These are phyloP conservation scores for Montipora capricornis DNA, from an alignment of 64 coral and sea anemone species.

Conservation along the genomic window DNA sequence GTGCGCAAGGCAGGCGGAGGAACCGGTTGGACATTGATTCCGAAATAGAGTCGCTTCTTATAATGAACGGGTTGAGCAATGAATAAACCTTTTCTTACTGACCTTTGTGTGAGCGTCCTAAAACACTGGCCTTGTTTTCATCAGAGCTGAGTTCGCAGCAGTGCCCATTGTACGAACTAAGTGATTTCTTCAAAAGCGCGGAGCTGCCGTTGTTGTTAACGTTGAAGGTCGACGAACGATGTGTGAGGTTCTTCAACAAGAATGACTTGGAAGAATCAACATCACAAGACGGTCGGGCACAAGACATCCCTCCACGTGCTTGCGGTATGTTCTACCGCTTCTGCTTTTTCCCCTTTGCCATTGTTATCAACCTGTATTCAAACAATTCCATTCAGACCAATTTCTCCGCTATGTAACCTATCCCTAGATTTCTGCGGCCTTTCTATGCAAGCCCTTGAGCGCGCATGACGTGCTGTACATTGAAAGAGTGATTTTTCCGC, in stretches of 20 bases:
- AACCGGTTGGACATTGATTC: background rate
- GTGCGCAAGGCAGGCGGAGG: background rate
- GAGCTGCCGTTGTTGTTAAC: background rate
- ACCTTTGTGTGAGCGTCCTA: background rate
- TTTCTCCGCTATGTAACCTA: too few species aligned
- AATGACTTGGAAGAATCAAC: background rate
- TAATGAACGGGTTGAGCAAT: background rate
- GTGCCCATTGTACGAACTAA: background rate
- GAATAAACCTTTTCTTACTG: background rate
- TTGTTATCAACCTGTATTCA: background rate
- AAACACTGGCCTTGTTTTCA: background rate
- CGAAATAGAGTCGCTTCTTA: background rate
- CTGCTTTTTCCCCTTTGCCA: background rate
- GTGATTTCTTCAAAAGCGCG: background rate
- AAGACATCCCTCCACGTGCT: slow-evolving; percentile 12
- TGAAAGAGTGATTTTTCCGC: background rate
- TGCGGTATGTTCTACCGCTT: background rate
- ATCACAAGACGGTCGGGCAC: background rate
- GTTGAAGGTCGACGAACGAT: background rate
- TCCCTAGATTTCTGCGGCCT: too few species aligned
- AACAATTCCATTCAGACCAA: background rate
- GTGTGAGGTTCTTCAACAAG: background rate
- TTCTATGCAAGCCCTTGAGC: background rate
- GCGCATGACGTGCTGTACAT: background rate
- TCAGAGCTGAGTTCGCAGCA: background rate